Evolutionary conservation across 92 coral and sea anemone species (phyloP).

Genomic region (Umimayanthus chanpuru): DNA sequence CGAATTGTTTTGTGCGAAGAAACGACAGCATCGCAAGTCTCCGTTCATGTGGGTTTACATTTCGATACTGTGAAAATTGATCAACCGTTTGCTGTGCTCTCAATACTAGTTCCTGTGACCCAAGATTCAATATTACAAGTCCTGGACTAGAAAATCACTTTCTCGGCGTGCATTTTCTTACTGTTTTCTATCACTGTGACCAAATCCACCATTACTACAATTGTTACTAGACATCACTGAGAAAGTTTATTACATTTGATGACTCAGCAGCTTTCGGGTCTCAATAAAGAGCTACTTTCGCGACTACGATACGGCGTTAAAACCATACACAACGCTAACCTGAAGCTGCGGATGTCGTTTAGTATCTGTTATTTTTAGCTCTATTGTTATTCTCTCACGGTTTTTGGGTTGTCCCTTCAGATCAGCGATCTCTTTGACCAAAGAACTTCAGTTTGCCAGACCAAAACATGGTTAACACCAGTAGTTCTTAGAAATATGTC

Average conservation of each 20-base stretch:
- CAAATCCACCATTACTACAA: background rate
- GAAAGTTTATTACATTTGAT: background rate
- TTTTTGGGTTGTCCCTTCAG: too few species aligned
- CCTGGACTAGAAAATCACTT: background rate
- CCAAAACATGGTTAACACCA: background rate
- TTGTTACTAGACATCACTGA: background rate
- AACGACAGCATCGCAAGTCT: background rate
- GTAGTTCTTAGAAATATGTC: background rate
- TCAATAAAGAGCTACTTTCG: background rate
- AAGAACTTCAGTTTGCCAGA: background rate
- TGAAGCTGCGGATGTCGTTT: background rate
- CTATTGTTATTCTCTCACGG: background rate
- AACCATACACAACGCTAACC: background rate
- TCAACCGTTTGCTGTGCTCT: background rate
- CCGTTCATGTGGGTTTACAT: background rate
- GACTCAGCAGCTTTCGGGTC: slow-evolving; percentile 6
- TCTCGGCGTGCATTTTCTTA: background rate
- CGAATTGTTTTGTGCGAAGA: background rate
- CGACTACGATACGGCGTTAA: background rate
- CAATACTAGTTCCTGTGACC: background rate
- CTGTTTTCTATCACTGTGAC: background rate
- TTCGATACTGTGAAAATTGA: background rate
- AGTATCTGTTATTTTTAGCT: background rate
- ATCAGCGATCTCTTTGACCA: background rate
- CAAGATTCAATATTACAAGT: background rate